Base-by-base conservation (phyloP, 2,888 invertebrate genomes). In the Spodoptera picta region DNA sequence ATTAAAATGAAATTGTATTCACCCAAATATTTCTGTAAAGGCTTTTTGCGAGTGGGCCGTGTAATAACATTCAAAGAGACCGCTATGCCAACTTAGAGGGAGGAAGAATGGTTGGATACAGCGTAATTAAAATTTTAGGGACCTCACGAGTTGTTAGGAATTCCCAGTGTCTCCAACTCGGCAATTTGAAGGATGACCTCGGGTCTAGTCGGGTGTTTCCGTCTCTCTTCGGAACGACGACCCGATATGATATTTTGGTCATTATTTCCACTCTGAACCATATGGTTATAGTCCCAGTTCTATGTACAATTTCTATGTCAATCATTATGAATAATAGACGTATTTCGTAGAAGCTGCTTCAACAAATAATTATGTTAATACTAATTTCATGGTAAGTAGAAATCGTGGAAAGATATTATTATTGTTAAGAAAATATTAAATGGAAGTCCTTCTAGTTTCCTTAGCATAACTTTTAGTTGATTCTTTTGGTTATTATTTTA, bases 71-170 rank as follows among this genome's bases (percentile, higher is more conserved):
- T 81, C 75, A 83, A 80, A 78, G 74, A 77, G 78, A 79, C 79
- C 77, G 76, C 80, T 78, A 66, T 73, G 67, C 52, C 68, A 79
- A 75, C 71, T 60, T 57, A 58, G 65, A 19, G 61, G 60, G 43
- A 66, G 66, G 70, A 75, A 81, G 76, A 83, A 85, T 82, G 80
- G 80, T 76, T 74, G 76, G 76, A 77, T 71, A 82, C 74, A 74
- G 77, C 64, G 83, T 86, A 89, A 90, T 90, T 89, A 89, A 88
- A 88, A 88, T 87, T 87, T 83, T 84, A 83, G 83, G 76, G 80
- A 78, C 77, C 79, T 78, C 77, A 69, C 80, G 68, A 80, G 78
- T 81, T 80, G 81, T 82, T 77, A 69, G 77, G 70, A 82, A 84
- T 83, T 83, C 78, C 73, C 73, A 49, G 77, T 68, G 78, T 72